Evolutionary conservation across 2,113 vertebrate species (phyloP), one percentile per base, ranked within the genome.

Genomic region (Danio rerio): DNA sequence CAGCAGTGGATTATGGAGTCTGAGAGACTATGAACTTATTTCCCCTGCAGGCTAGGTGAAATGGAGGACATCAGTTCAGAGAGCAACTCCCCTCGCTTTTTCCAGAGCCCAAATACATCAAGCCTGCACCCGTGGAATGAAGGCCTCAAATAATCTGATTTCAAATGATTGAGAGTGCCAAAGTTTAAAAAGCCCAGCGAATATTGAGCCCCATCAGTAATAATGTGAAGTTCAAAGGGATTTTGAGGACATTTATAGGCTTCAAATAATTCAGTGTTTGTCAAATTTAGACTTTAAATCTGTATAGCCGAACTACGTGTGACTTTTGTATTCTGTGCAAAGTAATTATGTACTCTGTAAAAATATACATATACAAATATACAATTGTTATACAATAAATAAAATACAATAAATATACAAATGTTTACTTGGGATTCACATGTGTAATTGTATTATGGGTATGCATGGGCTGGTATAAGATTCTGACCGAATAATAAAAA

Each of bases 41-140:
- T 87, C 56, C 80, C 42, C 8, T 75, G 62, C 68, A 78, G 84
- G 85, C 82, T 72, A 75, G 78, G 81, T 65, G 86, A 88, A 87
- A 88, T 85, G 79, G 72, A 88, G 82, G 73, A 82, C 84, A 86
- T 90, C 81, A 62, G 73, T 89, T 84, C 68, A 47, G 81, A 86
- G 55, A 82, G 80, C 53, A 81, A 83, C 83, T 81, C 84, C 69
- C 87, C 77, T 79, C 77, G 20, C 83, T 78, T 78, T 79, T 78
- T 80, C 42, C 52, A 76, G 63, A 84, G 85, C 78, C n/a, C 66
- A 84, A 75, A 88, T 88, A 62, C 78, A 87, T 87, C 87, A 88
- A 66, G 20, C 69, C 61, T 47, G 58, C 40, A 55, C 47, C 83
- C 49, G 78, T 88, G 40, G 45, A 83, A 59, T 45, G 45, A 58